Percentiles rank a stretch among this genome's conserved stretches.
Evolutionary conservation across 92 coral and sea anemone species (phyloP).

Genomic region (Isaurus tuberculatus): DNA sequence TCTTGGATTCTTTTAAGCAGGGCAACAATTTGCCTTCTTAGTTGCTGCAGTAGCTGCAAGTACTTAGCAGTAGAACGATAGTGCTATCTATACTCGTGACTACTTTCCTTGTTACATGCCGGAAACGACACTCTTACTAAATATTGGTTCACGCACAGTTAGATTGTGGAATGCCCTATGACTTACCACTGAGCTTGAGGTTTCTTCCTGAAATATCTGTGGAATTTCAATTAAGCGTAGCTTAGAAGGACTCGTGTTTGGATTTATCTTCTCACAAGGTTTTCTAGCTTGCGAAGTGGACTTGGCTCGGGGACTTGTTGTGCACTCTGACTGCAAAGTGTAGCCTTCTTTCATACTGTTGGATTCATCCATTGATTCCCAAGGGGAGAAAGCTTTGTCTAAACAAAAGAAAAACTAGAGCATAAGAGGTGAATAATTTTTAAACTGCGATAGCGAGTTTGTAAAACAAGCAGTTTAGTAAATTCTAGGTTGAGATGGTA

Average conservation of each 20-base stretch:
- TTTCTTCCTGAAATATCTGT: constrained; percentile 29
- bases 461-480: background rate
- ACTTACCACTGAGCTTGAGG: constrained; percentile 7
- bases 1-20: too few species aligned
- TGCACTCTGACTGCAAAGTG: constrained; percentile 1
- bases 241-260: background rate
- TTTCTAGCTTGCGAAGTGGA: background rate
- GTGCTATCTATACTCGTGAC: too few species aligned
- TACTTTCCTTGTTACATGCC: too few species aligned
- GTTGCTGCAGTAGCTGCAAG: too few species aligned
- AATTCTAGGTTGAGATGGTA: background rate
- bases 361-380: background rate
- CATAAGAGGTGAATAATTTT: too few species aligned
- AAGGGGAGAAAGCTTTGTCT: constrained; percentile 13
- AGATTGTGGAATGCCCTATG: too few species aligned
- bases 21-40: too few species aligned
- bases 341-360: background rate
- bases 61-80: too few species aligned
- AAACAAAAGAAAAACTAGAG: too few species aligned
- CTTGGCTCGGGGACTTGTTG: constrained; percentile 19
- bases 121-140: too few species aligned
- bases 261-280: background rate
- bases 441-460: too few species aligned
- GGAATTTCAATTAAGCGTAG: constrained; percentile 36
- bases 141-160: too few species aligned